These are phyloP conservation scores for Girardinus metallicus DNA, from an alignment of 2,797 vertebrate genomes.

Conservation along the genomic window DNA sequence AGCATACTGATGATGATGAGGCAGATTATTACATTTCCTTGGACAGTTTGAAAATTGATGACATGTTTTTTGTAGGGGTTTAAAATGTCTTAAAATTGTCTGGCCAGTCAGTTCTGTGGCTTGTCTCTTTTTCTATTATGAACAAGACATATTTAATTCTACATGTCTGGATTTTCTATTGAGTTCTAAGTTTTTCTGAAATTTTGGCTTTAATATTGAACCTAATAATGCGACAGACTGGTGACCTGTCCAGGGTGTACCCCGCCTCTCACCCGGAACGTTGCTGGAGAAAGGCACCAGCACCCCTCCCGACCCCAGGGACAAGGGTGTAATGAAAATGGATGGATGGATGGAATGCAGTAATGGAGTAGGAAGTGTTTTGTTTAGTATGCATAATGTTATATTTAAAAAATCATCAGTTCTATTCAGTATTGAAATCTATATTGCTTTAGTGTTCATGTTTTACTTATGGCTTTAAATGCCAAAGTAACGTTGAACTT, in stretches of 20 bases:
- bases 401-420: neutral
- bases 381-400: neutral
- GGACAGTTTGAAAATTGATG: constrained; percentile 5
- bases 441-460: neutral
- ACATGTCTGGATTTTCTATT: neutral
- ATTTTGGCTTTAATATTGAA: neutral
- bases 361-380: neutral
- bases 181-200: neutral
- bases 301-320: no score
- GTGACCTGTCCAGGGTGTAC: no score
- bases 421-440: neutral
- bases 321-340: no score
- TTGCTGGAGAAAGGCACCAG: no score
- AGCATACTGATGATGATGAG: constrained; percentile 36
- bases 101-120: neutral
- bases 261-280: no score
- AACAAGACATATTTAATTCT: neutral
- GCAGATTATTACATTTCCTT: constrained; percentile 36
- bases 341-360: no score
- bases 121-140: neutral
- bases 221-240: no score
- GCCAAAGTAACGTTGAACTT: neutral
- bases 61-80: no score
- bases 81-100: neutral
- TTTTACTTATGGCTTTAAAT: neutral